phyloP scores from a whole-genome alignment of 2,113 vertebrate species.

The Pteruthius melanotis region DNA sequence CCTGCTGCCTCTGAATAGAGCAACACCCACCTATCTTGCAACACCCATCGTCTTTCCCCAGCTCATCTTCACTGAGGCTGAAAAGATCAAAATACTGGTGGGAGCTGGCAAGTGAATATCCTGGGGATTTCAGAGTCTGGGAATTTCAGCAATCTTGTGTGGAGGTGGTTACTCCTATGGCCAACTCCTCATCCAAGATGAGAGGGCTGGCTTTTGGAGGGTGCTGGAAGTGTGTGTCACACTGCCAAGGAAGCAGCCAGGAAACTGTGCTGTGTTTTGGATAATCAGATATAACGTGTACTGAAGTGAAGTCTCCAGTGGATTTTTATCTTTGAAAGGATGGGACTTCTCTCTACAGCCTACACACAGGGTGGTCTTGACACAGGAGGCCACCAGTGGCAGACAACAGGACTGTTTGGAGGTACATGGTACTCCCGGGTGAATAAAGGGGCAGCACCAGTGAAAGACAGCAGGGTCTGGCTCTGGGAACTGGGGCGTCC shows the following conservation, averaged over 20 bases:
- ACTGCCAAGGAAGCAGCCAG: slow-evolving; percentile 29
- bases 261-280: slow-evolving; percentile 23
- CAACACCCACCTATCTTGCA: not conserved
- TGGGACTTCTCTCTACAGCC: not conserved
- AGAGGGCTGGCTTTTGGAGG: not conserved
- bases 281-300: slow-evolving; percentile 19
- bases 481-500: not conserved
- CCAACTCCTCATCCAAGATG: not conserved
- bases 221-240: not conserved
- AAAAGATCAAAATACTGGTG: not conserved
- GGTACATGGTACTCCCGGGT: not conserved
- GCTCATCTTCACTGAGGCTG: not conserved
- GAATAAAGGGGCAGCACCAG: not conserved
- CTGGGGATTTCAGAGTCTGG: slow-evolving; percentile 26
- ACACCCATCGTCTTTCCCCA: not conserved
- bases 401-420: not conserved
- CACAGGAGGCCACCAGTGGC: not conserved
- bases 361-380: not conserved
- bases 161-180: slow-evolving; percentile 41
- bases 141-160: slow-evolving; percentile 36
- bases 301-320: not conserved
- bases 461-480: not conserved
- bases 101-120: slow-evolving; percentile 8
- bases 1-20: not conserved
- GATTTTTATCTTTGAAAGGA: slow-evolving; percentile 20